Conservation (phyloP, 2,113 vertebrate species). For the Aphyosemion australe region DNA sequence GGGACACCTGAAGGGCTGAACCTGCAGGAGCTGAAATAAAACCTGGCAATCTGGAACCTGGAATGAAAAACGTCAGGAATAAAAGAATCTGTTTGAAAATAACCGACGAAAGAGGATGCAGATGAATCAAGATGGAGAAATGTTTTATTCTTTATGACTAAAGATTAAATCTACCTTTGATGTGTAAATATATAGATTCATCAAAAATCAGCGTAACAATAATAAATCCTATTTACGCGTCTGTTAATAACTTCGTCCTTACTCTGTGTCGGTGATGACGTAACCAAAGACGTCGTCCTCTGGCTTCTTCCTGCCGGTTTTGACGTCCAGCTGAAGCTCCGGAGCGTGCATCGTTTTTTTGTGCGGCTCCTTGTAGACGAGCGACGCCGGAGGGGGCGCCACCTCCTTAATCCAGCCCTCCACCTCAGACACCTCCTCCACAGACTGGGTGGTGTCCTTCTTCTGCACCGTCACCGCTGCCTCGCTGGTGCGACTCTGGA, state of each 20-base stretch:
- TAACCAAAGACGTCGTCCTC: constrained; percentile 84
- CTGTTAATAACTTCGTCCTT: constrained; percentile 53
- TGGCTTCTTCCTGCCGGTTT: constrained; percentile 58
- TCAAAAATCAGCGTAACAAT: too few relatives aligned
- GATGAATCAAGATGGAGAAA: too few relatives aligned
- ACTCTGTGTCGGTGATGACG: constrained; percentile 88
- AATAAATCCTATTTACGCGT: too few relatives aligned
- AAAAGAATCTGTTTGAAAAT: background rate
- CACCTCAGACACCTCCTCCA: constrained; percentile 67
- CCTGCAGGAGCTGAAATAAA: background rate
- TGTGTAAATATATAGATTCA: too few relatives aligned
- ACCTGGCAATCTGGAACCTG: background rate
- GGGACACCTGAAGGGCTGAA: background rate
- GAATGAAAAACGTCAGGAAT: constrained; percentile 1
- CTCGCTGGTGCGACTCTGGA: constrained; percentile 87
- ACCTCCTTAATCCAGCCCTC: constrained; percentile 76
- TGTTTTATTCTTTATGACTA: too few relatives aligned
- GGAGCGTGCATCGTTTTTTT: constrained; percentile 64
- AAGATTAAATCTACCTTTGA: too few relatives aligned
- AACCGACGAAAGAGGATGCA: too few relatives aligned
- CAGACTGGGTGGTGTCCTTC: constrained; percentile 65
- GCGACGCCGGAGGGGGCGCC: constrained; percentile 65
- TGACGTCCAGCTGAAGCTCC: constrained; percentile 85
- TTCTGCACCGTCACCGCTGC: constrained; percentile 76
- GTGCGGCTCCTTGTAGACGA: constrained; percentile 53